Evolutionary conservation across 2,797 vertebrate species (phyloP).

Genomic region (Euthynnus affinis): DNA sequence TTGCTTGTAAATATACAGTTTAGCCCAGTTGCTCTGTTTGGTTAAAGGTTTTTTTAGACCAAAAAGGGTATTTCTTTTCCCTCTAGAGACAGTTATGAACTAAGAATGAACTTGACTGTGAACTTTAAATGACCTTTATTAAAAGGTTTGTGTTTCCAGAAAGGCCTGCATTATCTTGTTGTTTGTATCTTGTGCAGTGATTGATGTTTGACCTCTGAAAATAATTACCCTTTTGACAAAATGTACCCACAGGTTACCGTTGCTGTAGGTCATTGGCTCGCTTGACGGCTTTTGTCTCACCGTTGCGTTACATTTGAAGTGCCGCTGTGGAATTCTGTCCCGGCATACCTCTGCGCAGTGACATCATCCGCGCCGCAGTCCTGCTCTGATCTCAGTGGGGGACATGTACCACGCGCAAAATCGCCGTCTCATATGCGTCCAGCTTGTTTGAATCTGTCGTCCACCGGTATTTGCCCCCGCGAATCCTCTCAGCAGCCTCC

Average conservation of each 20-base stretch:
- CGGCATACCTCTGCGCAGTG: conserved; percentile 52
- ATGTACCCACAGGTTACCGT: conserved; percentile 36
- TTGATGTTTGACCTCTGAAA: conserved; percentile 64
- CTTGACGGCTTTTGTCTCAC: conserved; percentile 37
- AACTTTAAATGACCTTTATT: conserved; percentile 52
- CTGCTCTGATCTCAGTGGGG: conserved; percentile 32
- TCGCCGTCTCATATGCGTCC: conserved; percentile 21
- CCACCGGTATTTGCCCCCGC: conserved; percentile 3
- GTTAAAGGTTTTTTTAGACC: background rate
- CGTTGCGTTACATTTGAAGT: conserved; percentile 65
- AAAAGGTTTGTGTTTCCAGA: background rate
- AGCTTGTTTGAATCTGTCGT: conserved; percentile 68
- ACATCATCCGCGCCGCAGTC: conserved; percentile 60
- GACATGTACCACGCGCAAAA: background rate
- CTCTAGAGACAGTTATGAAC: conserved; percentile 31
- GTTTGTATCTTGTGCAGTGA: conserved; percentile 39
- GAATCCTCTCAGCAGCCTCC: conserved; percentile 58
- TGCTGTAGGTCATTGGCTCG: conserved; percentile 34
- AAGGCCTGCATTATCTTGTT: conserved; percentile 34
- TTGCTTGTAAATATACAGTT: background rate
- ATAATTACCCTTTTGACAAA: conserved; percentile 54
- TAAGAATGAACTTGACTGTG: conserved; percentile 44
- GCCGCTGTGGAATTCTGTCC: conserved; percentile 69
- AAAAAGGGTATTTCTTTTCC: background rate
- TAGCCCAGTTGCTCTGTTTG: background rate